Base-by-base conservation (phyloP, 1,140 invertebrate species). In the Halyomorpha halys region DNA sequence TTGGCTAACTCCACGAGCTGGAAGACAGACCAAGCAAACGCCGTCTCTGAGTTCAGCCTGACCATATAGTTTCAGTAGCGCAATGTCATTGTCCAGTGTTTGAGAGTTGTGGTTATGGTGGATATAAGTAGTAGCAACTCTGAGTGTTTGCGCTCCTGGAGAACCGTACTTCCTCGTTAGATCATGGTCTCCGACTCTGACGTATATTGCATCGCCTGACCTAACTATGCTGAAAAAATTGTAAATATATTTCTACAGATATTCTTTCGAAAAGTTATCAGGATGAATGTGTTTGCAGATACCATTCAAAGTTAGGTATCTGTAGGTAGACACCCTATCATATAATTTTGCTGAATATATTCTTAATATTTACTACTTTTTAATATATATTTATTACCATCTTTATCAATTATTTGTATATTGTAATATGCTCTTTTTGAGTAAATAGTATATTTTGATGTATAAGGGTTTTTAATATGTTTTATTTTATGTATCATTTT, bases 81-180 rank as follows among this genome's bases (percentile, higher is more conserved):
- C 95, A 67, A 98, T 95, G 72, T 97, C 94, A 72, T 97, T 96
- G 73, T 97, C 93, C 66, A 97, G 77, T 0, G 94, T 97, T 75
- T 95, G 91, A 67, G 89, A 92, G 74, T 97, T 95, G 77, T 97
- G 94, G 75, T 96, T 94, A 70, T 95, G 92, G 74, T 97, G 94
- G 54, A 96, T 95, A 73, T 96, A 96, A 0, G 92, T 95, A 16
- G 90, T 94, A 23, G 88, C 88, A 6, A 95, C 90, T 19, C 89
- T 77, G 16, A 93, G 77, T 0, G 91, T 94, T 76, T 94, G 91
- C 0, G 91, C 91, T 2, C 88, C 88, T 0, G 89, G 87, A 67
- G 87, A 91, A 16, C 89, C 89, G 69, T 90, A 90, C 72, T 90
- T 90, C 14, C 86, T 76, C 1, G 90, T 91, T 63, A 96, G 75